phyloP scores from a whole-genome alignment of 2,797 vertebrate species.

The Lepidocolaptes lacrymiger region DNA sequence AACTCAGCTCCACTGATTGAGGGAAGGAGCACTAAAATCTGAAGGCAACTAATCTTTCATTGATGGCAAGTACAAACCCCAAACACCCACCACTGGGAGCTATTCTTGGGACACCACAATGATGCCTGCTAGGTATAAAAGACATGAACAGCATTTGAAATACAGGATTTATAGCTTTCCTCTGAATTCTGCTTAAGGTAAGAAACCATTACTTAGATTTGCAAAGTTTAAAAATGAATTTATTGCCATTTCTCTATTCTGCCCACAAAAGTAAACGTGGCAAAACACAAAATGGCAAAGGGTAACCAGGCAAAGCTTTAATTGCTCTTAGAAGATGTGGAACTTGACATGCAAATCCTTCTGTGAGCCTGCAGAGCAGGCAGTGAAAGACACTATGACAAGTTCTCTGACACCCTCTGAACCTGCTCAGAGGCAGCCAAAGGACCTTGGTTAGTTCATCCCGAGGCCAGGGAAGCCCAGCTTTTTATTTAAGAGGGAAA shows the following conservation, averaged over 20 bases:
- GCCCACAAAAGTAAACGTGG: background rate
- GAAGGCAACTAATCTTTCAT: background rate
- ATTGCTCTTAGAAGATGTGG: background rate
- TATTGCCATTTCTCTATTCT: background rate
- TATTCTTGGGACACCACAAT: background rate
- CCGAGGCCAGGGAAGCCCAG: background rate
- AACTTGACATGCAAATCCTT: background rate
- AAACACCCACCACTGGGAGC: background rate
- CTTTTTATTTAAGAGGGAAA: background rate
- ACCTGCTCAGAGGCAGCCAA: background rate
- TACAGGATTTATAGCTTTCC: background rate
- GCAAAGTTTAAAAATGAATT: background rate
- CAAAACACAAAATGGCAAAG: background rate
- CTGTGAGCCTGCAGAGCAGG: background rate
- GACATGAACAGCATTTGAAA: background rate
- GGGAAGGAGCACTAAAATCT: conserved; percentile 17
- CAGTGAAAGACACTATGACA: background rate
- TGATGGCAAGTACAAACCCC: background rate
- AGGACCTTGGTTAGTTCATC: background rate
- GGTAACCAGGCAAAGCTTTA: background rate
- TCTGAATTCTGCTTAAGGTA: background rate
- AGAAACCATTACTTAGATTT: background rate
- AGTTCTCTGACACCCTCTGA: background rate
- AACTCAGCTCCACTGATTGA: conserved; percentile 23
- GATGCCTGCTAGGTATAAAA: background rate